Evolutionary conservation across 2,888 invertebrate genomes (phyloP), one percentile per base, ranked within the genome.

Genomic region (Gastrophysa polygoni): DNA sequence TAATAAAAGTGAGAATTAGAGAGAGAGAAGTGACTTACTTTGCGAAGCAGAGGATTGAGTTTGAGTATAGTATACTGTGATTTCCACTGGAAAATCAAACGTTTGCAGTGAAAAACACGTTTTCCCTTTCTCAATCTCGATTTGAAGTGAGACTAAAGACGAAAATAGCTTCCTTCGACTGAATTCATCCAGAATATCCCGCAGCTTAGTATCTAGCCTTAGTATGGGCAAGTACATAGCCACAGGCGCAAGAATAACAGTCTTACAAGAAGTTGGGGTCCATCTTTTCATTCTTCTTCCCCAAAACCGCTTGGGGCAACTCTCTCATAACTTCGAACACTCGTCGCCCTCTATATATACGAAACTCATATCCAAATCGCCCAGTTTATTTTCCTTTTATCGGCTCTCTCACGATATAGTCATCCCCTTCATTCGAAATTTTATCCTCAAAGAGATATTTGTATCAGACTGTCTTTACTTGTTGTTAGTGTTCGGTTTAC

Each of bases 331-430:
- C n/a, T n/a, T n/a, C n/a, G n/a, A n/a, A n/a, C n/a, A n/a, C 52
- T 44, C 48, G 43, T 18, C 51, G 51, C 28, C 46, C 14, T 51
- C 52, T 20, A 57, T 57, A 51, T 60, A 58, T 57, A 60, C 57
- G 61, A 66, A 66, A 66, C 62, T 64, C 66, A 64, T 58, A 66
- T 68, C 62, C 57, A 68, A 66, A 67, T 64, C 57, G 54, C 62
- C 58, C 55, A 60, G n/a, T 59, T 62, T 60, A 62, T 67, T 64
- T 66, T 67, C 49, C 62, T 62, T 64, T 64, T 62, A 64, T 63
- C 63, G 63, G 28, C 47, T 17, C 59, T 60, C 17, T 54, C 57
- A 50, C 51, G 61, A 44, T 59, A 59, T n/a, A n/a, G n/a, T n/a
- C n/a, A n/a, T n/a, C n/a, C n/a, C n/a, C n/a, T n/a, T n/a, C n/a